Evolutionary conservation across 2,888 invertebrate genomes (phyloP), one percentile per base, ranked within the genome.

Genomic region (Achlya flavicornis): DNA sequence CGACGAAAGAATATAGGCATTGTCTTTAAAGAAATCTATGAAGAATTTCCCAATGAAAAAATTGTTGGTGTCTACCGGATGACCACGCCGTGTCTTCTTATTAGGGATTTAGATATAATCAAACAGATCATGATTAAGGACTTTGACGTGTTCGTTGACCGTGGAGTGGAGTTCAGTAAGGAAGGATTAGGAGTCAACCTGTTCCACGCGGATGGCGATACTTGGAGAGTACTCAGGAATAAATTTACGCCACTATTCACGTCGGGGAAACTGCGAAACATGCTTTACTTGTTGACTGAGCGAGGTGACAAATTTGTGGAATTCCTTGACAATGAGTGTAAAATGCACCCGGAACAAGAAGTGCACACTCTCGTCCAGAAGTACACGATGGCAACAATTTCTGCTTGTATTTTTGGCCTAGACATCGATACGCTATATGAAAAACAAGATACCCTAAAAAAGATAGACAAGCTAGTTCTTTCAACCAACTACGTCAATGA

Each of bases 81-180:
- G 77, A 83, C 82, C 0, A 77, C 77, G 5, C 89, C 88, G 0
- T 71, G 74, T 57, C 57, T 90, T 14, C 57, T 89, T 4, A 65
- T 90, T 14, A 73, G 83, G 16, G 89, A 90, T 66, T 72, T 86
- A 32, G 88, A 90, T 8, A 61, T 87, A 3, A 69, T 90, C 7
- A 88, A 87, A 70, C 74, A 83, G 3, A 68, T 90, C 0, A 73
- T 89, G 71, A 84, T 89, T 14, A 87, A 86, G 64, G 89, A 89
- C 67, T 89, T 89, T 57, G 80, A 87, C 12, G 4, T 60, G 0
- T 90, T 90, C 35, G 11, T 66, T 3, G 85, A 89, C 8, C 83
- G 90, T 10, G 86, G 86, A 0, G 3, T 85, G 0, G 80, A 82
- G 48, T 80, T 85, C 16, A 83, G 83, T 46, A 80, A 81, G 8